phyloP scores from a whole-genome alignment of 2,797 vertebrate genomes.

The Sandelia bainsii region DNA sequence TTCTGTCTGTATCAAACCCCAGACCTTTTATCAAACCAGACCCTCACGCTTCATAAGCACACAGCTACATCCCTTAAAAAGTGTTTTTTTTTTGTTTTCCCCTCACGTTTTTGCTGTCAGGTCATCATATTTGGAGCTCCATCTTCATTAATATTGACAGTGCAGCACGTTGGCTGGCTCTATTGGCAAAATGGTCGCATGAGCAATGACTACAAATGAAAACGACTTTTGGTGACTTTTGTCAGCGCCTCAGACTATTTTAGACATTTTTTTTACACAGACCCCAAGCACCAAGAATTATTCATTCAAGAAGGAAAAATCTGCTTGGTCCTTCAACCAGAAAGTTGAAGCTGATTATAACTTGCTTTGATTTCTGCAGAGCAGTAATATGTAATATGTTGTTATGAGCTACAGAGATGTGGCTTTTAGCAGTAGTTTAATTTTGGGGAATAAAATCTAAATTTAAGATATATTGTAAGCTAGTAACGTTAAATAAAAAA shows the following conservation, averaged over 20 bases:
- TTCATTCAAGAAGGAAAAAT: conserved; percentile 15
- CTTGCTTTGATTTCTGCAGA: conserved; percentile 4
- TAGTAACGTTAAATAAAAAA: not conserved
- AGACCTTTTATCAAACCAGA: conserved; percentile 88
- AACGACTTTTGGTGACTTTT: conserved; percentile 43
- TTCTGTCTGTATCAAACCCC: conserved; percentile 87
- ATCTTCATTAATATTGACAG: conserved; percentile 58
- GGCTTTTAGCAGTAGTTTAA: not conserved
- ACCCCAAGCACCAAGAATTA: conserved; percentile 24
- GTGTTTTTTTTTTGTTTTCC: not conserved
- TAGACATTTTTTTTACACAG: not conserved
- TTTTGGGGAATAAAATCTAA: not conserved
- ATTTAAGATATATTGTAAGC: not conserved
- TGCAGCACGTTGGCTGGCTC: conserved; percentile 37
- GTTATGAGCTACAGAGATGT: not conserved
- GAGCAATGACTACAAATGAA: conserved; percentile 49
- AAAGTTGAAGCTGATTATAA: conserved; percentile 39
- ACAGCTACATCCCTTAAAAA: conserved; percentile 56
- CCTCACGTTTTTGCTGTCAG: conserved; percentile 48
- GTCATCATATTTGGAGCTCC: conserved; percentile 53
- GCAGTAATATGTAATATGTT: not conserved
- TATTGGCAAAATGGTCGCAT: conserved; percentile 53
- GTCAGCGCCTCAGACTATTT: conserved; percentile 20
- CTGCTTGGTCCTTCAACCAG: conserved; percentile 23
- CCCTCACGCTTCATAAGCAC: conserved; percentile 82